Conservation (phyloP, 2,113 vertebrate genomes). For the Entomyzon cyanotis region DNA sequence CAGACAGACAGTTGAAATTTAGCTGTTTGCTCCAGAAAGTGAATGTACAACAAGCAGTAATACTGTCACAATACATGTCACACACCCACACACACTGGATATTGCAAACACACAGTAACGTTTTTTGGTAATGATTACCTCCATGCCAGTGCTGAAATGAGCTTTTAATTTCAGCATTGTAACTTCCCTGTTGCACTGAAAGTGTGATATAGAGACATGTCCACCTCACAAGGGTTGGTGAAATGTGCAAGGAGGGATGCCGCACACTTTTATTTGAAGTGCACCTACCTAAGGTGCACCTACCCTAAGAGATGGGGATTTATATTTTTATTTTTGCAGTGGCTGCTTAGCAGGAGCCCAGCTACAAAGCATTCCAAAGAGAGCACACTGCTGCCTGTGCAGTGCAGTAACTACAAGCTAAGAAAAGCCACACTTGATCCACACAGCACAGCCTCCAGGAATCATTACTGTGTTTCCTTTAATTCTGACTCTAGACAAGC, state of each 20-base stretch:
- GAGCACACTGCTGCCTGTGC: not conserved
- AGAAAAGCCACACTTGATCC: not conserved
- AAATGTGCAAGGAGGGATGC: not conserved
- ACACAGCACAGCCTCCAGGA: not conserved
- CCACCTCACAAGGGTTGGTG: not conserved
- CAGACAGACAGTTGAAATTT: not conserved
- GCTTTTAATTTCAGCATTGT: not conserved
- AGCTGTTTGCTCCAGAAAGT: not conserved
- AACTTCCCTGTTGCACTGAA: not conserved
- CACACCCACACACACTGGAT: too few species aligned
- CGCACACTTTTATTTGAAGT: not conserved
- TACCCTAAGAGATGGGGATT: not conserved
- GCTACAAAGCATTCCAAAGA: not conserved
- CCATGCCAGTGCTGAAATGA: not conserved
- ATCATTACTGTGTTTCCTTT: not conserved
- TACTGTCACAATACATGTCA: not conserved
- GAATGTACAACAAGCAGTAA: not conserved
- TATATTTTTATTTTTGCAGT: not conserved
- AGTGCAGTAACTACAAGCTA: not conserved
- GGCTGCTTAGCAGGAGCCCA: not conserved
- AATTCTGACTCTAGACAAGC: not conserved
- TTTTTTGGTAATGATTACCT: not conserved
- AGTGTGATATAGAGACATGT: rapidly evolving
- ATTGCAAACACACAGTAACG: not conserved
- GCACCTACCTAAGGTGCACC: not conserved